Evolutionary conservation across 2,888 invertebrate species (phyloP).

Genomic region (Pristionchus entomophagus): DNA sequence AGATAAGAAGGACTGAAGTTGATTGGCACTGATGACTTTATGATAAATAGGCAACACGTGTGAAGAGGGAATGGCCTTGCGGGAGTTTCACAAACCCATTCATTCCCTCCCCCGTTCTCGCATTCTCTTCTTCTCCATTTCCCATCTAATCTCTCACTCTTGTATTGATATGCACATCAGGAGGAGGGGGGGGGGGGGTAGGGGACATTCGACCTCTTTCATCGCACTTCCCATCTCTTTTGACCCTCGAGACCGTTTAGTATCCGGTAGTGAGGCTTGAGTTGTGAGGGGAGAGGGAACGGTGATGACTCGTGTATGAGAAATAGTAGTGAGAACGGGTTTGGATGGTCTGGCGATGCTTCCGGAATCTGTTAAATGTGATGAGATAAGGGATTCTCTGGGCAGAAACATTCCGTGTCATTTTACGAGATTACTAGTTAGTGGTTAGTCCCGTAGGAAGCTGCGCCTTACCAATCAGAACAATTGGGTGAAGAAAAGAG

Average conservation of each 20-base stretch:
- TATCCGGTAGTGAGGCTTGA: neutral
- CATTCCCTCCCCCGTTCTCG: slow-evolving; percentile 33
- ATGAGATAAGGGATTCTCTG: neutral
- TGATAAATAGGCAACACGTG: slow-evolving; percentile 6
- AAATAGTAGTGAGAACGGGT: neutral
- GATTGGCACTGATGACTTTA: neutral
- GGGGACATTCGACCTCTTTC: slow-evolving; percentile 38
- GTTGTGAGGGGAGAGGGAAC: neutral
- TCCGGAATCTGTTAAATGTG: neutral
- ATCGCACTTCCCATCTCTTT: neutral
- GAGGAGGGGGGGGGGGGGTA: too few relatives aligned
- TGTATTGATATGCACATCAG: slow-evolving; percentile 37
- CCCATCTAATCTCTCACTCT: slow-evolving; percentile 26
- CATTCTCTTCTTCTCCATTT: slow-evolving; percentile 18
- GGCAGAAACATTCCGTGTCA: neutral
- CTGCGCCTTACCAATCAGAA: neutral
- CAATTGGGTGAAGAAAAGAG: slow-evolving; percentile 11
- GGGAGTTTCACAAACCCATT: neutral
- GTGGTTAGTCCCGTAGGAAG: neutral
- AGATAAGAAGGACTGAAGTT: neutral
- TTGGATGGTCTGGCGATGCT: neutral
- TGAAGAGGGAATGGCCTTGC: slow-evolving; percentile 18
- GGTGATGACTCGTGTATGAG: neutral
- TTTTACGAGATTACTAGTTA: slow-evolving; percentile 4
- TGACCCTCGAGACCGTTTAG: slow-evolving; percentile 24